These are phyloP conservation scores for Panthera leo DNA, from an alignment of 2,113 vertebrate genomes.

Conservation along the genomic window DNA sequence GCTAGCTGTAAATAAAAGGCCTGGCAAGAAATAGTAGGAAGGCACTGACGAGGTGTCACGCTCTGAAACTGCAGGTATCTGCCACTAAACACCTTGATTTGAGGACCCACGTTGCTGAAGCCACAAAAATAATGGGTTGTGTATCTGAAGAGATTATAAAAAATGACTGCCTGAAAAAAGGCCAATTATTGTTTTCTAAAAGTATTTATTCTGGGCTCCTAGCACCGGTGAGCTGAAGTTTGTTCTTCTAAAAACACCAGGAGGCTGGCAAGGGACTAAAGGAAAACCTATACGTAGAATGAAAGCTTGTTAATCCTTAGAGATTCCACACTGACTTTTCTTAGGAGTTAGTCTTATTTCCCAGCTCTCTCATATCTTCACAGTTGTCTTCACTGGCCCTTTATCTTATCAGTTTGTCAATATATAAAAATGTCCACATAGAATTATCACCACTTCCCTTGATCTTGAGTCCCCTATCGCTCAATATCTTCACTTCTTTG, in stretches of 20 bases:
- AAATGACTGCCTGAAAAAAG: background rate
- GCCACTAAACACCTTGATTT: background rate
- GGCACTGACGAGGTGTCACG: background rate
- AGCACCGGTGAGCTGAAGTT: background rate
- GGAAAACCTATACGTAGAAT: background rate
- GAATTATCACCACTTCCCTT: background rate
- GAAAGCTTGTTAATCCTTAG: background rate
- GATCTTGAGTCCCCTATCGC: background rate
- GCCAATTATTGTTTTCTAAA: background rate
- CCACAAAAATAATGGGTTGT: constrained; percentile 3
- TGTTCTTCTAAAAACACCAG: background rate
- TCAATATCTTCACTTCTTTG: background rate
- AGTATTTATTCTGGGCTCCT: constrained; percentile 20
- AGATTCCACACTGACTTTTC: background rate
- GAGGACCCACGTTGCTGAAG: background rate
- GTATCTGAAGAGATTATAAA: constrained; percentile 16
- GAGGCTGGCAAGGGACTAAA: background rate
- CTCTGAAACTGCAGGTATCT: background rate
- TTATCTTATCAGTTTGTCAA: background rate
- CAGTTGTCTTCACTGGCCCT: background rate
- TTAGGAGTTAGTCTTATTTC: background rate
- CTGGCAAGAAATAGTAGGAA: background rate
- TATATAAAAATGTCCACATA: background rate
- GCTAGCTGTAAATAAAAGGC: constrained; percentile 22
- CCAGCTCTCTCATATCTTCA: background rate